A percentile compares a stretch with the other conserved stretches of the same genome.
These are phyloP conservation scores for Xenopus laevis DNA, from an alignment of 2,113 vertebrate genomes.

Conservation along the genomic window DNA sequence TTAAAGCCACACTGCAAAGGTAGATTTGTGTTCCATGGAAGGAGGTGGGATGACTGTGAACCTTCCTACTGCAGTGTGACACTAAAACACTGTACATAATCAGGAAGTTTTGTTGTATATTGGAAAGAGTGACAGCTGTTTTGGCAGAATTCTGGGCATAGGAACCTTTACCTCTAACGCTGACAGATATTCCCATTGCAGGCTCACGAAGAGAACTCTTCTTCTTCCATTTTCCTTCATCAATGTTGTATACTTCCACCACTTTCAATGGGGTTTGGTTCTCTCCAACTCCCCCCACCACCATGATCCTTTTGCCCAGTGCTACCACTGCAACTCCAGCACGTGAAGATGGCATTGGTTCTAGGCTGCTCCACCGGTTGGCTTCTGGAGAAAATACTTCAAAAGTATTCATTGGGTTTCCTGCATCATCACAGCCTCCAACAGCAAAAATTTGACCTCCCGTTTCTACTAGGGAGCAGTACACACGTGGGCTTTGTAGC, in stretches of 20 bases:
- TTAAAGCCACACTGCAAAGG: too few species aligned
- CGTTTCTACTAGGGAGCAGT: conserved; percentile 81
- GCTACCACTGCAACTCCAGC: conserved; percentile 81
- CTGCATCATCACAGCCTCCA: conserved; percentile 86
- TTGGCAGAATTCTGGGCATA: too few species aligned
- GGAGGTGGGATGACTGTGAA: too few species aligned
- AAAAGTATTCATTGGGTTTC: conserved; percentile 74
- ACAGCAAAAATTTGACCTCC: conserved; percentile 88
- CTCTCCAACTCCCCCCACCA: conserved; percentile 87
- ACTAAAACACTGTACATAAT: too few species aligned
- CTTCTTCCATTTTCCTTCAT: conserved; percentile 94
- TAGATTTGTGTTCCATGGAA: too few species aligned
- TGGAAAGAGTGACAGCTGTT: too few species aligned
- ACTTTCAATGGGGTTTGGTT: conserved; percentile 84
- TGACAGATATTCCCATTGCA: conserved; percentile 88
- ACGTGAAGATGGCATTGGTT: conserved; percentile 83
- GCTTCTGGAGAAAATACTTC: conserved; percentile 90
- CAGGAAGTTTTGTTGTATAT: too few species aligned
- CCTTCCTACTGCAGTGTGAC: too few species aligned
- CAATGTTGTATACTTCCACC: conserved; percentile 89
- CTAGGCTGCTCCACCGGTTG: conserved; percentile 81
- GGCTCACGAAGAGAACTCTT: conserved; percentile 83
- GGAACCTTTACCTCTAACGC: conserved; percentile 77
- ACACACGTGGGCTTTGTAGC: conserved; percentile 82
- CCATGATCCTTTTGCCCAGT: conserved; percentile 90